Percentiles rank a stretch among this genome's conserved stretches.
These are phyloP conservation scores for Linnaemya vulpina DNA, from an alignment of 2,888 invertebrate species.

Conservation along the genomic window DNA sequence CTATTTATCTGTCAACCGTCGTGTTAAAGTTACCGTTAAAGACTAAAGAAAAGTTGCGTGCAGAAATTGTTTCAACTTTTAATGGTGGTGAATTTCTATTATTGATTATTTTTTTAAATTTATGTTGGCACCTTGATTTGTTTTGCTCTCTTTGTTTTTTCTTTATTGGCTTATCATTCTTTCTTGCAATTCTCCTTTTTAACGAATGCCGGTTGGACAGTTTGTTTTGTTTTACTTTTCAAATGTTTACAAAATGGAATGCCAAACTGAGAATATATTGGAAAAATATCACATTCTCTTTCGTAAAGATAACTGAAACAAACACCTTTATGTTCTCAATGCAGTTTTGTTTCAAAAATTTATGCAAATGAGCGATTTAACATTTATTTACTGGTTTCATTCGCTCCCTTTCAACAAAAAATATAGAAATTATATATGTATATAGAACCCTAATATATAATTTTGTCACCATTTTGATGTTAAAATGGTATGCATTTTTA, in stretches of 20 bases:
- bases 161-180: conserved; percentile 18
- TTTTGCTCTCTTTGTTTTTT: conserved; percentile 46
- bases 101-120: conserved; percentile 60
- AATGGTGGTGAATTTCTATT: conserved; percentile 60
- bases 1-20: conserved; percentile 54
- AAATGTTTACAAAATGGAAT: not conserved
- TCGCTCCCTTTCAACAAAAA: too few species aligned
- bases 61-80: conserved; percentile 37
- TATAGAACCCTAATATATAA: too few species aligned
- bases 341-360: too few species aligned
- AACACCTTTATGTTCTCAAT: not conserved
- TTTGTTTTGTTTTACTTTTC: conserved; percentile 52
- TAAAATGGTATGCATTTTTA: too few species aligned
- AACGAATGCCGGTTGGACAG: conserved; percentile 48
- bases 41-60: conserved; percentile 59
- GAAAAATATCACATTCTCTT: not conserved
- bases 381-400: too few species aligned
- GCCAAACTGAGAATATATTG: conserved; percentile 37
- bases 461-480: too few species aligned
- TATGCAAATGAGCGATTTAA: too few species aligned
- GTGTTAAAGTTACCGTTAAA: conserved; percentile 69
- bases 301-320: not conserved
- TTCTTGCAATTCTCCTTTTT: conserved; percentile 2
- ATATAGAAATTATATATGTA: too few species aligned
- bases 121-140: conserved; percentile 19